phyloP scores from a whole-genome alignment of 2,113 vertebrate genomes.

The Rhynchopsitta pachyrhyncha region DNA sequence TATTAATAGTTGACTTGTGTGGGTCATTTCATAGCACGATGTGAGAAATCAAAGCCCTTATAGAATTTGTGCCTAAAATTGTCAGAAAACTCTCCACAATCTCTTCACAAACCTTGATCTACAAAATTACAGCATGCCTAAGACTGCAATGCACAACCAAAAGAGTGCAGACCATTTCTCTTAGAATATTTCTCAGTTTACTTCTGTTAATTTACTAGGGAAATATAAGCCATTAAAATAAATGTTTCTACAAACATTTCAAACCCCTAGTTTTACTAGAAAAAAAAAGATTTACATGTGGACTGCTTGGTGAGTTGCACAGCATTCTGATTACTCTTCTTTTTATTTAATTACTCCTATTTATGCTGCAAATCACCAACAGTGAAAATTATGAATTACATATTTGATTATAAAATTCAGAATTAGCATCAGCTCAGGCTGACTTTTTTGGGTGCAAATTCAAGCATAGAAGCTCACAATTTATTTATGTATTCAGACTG shows the following conservation, averaged over 20 bases:
- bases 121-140: not conserved
- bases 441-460: not conserved
- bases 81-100: not conserved
- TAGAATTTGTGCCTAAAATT: not conserved
- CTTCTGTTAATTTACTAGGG: not conserved
- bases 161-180: not conserved
- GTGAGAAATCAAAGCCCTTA: not conserved
- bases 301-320: not conserved
- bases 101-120: not conserved
- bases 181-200: not conserved
- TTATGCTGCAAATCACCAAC: not conserved
- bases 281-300: not conserved
- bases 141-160: not conserved
- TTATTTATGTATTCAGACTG: not conserved
- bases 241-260: not conserved
- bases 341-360: conserved; percentile 9
- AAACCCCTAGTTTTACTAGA: not conserved
- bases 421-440: not conserved
- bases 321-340: not conserved
- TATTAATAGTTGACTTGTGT: not conserved
- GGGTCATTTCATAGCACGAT: not conserved
- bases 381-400: not conserved
- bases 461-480: not conserved
- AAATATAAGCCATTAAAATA: not conserved
- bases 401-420: not conserved